phyloP scores from a whole-genome alignment of 2,797 vertebrate genomes.

The Furcifer pardalis region DNA sequence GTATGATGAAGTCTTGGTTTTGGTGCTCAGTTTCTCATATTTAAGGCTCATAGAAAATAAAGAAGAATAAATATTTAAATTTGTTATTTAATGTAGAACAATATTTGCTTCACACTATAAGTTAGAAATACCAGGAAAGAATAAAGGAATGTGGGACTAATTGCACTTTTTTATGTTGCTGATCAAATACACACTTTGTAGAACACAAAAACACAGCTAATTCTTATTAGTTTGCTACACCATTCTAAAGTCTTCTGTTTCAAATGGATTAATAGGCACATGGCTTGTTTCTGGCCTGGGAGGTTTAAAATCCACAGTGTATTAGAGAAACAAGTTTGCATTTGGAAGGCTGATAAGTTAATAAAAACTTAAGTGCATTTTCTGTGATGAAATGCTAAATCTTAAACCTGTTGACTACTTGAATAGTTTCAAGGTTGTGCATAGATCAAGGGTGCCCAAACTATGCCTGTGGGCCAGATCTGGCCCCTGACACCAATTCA shows the following conservation, averaged over 20 bases:
- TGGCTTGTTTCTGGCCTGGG: not conserved
- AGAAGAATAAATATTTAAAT: conserved; percentile 9
- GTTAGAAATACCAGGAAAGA: not conserved
- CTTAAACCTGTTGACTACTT: too few relatives aligned
- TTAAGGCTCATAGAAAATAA: conserved; percentile 30
- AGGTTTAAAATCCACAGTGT: not conserved
- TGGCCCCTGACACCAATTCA: too few relatives aligned
- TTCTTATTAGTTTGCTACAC: not conserved
- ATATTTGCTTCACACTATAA: not conserved
- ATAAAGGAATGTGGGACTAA: not conserved
- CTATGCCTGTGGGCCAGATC: too few relatives aligned
- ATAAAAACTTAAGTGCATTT: not conserved
- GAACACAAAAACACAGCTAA: not conserved
- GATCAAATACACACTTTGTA: not conserved
- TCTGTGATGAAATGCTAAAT: not conserved
- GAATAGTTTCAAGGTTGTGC: not conserved
- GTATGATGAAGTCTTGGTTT: conserved; percentile 16
- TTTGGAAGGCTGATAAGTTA: not conserved
- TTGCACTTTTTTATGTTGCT: not conserved
- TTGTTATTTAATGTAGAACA: not conserved
- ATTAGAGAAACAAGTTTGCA: not conserved
- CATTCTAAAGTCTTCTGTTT: not conserved
- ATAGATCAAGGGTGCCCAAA: too few relatives aligned
- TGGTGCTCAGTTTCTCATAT: conserved; percentile 2
- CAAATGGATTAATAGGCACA: too few relatives aligned